Evolutionary conservation across 2,113 vertebrate genomes (phyloP).

Genomic region (Drymodes brunneopygia): DNA sequence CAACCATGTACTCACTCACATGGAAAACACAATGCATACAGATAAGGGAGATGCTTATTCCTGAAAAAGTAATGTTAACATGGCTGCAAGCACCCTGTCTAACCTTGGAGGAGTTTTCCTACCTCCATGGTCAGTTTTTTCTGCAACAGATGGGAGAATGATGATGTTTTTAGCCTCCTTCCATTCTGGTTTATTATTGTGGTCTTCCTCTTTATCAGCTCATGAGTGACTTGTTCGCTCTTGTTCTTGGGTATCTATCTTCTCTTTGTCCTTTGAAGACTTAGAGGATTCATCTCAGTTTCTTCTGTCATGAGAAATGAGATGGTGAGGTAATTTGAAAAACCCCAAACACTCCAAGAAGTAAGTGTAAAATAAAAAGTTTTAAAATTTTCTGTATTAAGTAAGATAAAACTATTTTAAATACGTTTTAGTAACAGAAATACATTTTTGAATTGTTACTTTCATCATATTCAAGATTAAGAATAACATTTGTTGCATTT

Average conservation of each 20-base stretch:
- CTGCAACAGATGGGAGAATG: background rate
- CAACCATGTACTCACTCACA: background rate
- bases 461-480: background rate
- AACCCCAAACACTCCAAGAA: background rate
- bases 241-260: background rate
- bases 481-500: background rate
- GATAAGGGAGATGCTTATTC: background rate
- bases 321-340: background rate
- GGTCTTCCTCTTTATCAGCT: background rate
- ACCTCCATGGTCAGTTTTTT: background rate
- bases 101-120: background rate
- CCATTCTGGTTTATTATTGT: background rate
- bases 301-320: background rate
- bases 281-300: background rate
- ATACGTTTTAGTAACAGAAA: background rate
- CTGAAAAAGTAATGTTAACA: background rate
- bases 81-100: background rate
- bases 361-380: background rate
- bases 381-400: background rate
- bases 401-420: background rate
- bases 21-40: background rate
- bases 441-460: background rate
- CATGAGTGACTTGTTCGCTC: background rate
- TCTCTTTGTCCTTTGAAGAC: background rate
- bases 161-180: background rate